phyloP scores from a whole-genome alignment of 2,797 vertebrate genomes.

The Pangasius djambal region DNA sequence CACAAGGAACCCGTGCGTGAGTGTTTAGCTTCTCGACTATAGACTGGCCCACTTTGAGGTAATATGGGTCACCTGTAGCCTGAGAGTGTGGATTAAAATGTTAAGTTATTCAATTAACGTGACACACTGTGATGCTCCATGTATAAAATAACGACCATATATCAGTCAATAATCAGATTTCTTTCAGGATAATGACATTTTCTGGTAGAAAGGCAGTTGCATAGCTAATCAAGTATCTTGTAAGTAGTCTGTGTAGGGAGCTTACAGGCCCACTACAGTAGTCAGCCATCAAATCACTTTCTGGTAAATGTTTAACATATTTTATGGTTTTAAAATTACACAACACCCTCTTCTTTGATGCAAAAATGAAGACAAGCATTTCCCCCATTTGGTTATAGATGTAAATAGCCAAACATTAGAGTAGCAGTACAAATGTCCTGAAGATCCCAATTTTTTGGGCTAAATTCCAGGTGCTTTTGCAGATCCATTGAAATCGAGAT shows the following conservation, averaged over 20 bases:
- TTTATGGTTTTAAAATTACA: neutral
- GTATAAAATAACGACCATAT: neutral
- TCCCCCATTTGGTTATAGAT: neutral
- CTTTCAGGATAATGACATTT: neutral
- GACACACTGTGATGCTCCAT: neutral
- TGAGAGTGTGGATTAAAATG: slow-evolving; percentile 50
- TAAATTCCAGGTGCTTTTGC: too few species aligned
- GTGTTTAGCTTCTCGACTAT: slow-evolving; percentile 83
- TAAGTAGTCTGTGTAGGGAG: neutral
- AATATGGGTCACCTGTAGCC: slow-evolving; percentile 84
- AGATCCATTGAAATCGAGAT: neutral
- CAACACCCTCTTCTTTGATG: neutral
- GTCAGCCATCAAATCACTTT: neutral
- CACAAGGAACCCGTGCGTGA: slow-evolving; percentile 82
- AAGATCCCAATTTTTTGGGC: neutral
- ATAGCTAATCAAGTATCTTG: neutral
- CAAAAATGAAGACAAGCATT: neutral
- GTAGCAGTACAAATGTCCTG: neutral
- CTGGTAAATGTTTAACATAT: neutral
- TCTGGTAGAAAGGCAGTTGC: neutral
- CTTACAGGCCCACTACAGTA: neutral
- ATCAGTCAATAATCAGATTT: neutral
- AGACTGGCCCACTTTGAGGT: slow-evolving; percentile 84
- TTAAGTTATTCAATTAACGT: neutral
- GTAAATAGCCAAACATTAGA: neutral